Conservation (phyloP, 2,113 vertebrate genomes). For the Burhinus bistriatus region DNA sequence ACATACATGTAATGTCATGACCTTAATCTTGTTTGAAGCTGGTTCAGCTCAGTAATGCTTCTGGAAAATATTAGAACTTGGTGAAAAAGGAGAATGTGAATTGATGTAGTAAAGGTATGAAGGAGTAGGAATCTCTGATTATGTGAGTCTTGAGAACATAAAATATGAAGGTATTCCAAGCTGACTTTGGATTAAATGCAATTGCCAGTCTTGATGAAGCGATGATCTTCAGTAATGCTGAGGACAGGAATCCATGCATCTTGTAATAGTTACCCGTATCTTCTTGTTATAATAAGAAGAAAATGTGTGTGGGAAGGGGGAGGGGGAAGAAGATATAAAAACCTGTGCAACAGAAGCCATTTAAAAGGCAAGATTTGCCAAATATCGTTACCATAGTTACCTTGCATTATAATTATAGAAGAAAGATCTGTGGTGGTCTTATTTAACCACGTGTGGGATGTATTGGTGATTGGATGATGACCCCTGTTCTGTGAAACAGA, state of each 20-base stretch:
- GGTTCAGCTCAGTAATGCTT: neutral
- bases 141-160: neutral
- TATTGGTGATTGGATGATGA: neutral
- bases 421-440: conserved; percentile 47
- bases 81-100: neutral
- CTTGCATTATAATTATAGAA: conserved; percentile 57
- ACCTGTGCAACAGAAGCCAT: conserved; percentile 47
- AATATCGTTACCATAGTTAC: conserved; percentile 64
- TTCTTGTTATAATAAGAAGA: conserved; percentile 28
- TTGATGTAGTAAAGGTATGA: neutral
- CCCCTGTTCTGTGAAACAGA: neutral
- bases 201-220: neutral
- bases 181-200: neutral
- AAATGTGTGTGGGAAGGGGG: conserved; percentile 43
- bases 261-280: neutral
- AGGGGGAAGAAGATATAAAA: conserved; percentile 55
- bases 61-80: neutral
- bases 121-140: neutral
- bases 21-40: neutral
- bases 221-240: neutral
- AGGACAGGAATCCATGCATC: neutral
- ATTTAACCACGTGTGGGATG: conserved; percentile 34
- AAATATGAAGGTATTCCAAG: neutral
- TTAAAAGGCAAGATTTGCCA: conserved; percentile 56
- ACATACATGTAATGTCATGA: neutral